Base-by-base conservation (phyloP, 1,140 invertebrate species). In the Ceratina calcarata region DNA sequence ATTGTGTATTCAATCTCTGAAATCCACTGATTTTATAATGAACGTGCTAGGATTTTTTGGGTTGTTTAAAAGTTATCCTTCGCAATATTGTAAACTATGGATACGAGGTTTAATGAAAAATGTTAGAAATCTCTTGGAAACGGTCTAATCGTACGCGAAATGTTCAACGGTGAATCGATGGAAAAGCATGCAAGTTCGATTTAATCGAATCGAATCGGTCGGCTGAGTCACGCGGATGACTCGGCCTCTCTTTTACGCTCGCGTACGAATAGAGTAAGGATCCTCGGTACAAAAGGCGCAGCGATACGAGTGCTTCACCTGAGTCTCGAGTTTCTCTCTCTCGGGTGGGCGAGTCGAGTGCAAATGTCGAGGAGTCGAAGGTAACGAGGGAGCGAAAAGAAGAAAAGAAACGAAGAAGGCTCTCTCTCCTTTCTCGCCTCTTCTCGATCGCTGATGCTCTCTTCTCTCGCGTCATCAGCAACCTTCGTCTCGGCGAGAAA, bases 311-410 rank as follows among this genome's bases (percentile, higher is more conserved):
- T 85, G 69, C 67, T 67, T 60, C 69, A 60, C 72, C 80, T 82
- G 37, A 51, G 8, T 7, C 22, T 16, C n/a, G 20, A 22, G n/a
- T 49, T 66, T 20, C 45, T 20, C 32, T 53, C 18, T 70, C 12
- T 4, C 55, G 27, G 4, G 27, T 4, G 27, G 27, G 27, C 27
- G 27, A 32, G 27, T 51, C 24, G 83, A 85, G 83, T 85, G 80
- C 70, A 85, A 86, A 86, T 85, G 79, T 86, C 84, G 83, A 64
- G 64, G 76, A 85, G 83, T 80, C 80, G 84, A 86, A 86, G 85
- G 84, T 85, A 85, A 85, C 72, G 77, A 80, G 84, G 20, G 67
- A 82, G 75, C 53, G 70, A 79, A 72, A 76, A 62, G 49, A 72
- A 51, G 32, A 15, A 15, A 20, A 13, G n/a, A 18, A 15, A 12